Base-by-base conservation (phyloP, 2,888 invertebrate genomes). In the Cetonia aurata region DNA sequence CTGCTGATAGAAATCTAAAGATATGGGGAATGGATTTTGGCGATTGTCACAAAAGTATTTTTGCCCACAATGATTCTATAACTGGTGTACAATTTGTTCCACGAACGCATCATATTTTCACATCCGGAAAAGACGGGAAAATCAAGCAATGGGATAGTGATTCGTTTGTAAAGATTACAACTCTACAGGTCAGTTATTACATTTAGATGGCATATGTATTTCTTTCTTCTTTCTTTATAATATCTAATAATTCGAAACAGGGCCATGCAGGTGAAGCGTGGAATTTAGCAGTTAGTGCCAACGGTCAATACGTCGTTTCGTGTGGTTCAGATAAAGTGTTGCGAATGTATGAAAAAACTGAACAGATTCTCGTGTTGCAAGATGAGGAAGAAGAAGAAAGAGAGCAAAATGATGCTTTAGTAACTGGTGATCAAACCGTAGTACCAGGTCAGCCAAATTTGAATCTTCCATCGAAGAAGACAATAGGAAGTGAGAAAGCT, bases 1-100 rank as follows among this genome's bases (percentile, higher is more conserved):
- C 98, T 1, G 94, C 95, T 0, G 99, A 99, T 86, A 90, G 97
- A 48, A 98, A 96, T 83, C 90, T 99, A 33, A 98, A 98, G 87
- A 92, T 99, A 73, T 99, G 99, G 99, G 99, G 99, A 42, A 89
- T 99, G 86, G 98, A 99, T 85, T 99, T 97, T 83, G 99, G 99
- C n/a, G 98, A 99, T 84, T 98, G 98, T 78, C 98, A 97, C 85
- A 91, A 91, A 79, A 97, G 97, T 0, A 88, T 99, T 76, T 96
- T 98, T 84, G 98, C 98, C 0, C 99, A 99, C 83, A 96, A 98
- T 79, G 97, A 98, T 83, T 95, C 97, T 0, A 91, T 99, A 9
- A 96, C 96, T 71, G 90, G 93, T 41, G 83, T 99, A 41, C 91
- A 93, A 79, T 99, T 99, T 82, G 91, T 98, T 17, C 94, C 96